Percentiles rank a stretch among this genome's conserved stretches.
These are phyloP conservation scores for Sebastes flavidus DNA, from an alignment of 2,797 vertebrate genomes.

Conservation along the genomic window DNA sequence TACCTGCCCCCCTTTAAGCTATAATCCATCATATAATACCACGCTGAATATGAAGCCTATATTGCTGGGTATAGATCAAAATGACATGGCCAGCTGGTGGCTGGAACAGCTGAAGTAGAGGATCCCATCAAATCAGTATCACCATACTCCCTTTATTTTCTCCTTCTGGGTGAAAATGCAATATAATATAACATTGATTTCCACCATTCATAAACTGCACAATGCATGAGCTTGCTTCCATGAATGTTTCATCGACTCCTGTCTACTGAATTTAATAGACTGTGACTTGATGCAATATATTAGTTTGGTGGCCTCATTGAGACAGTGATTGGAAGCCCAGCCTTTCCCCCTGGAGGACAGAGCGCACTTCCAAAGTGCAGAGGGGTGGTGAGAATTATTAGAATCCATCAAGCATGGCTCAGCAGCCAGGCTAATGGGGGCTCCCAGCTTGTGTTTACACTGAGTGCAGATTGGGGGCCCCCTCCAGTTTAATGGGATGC, in stretches of 20 bases:
- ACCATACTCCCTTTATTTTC: constrained; percentile 7
- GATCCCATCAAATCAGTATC: constrained; percentile 20
- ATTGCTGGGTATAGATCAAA: constrained; percentile 45
- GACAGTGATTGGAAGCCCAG: constrained; percentile 16
- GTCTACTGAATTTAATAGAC: constrained; percentile 48
- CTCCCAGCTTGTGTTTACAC: constrained; percentile 68
- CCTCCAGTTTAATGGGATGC: constrained; percentile 64
- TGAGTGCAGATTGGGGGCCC: constrained; percentile 45
- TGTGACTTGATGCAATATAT: constrained; percentile 50
- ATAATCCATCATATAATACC: constrained; percentile 45
- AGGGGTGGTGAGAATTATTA: constrained; percentile 37
- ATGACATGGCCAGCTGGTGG: constrained; percentile 23
- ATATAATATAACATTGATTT: constrained; percentile 32
- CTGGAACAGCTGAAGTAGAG: constrained; percentile 7
- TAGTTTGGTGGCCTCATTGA: constrained; percentile 28
- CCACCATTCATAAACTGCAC: constrained; percentile 3
- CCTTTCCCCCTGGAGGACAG: not conserved
- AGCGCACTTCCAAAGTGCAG: constrained; percentile 14
- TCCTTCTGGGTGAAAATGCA: constrained; percentile 28
- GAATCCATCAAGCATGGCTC: constrained; percentile 59
- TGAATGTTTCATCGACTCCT: constrained; percentile 45
- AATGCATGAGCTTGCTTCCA: not conserved
- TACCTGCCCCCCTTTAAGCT: constrained; percentile 25
- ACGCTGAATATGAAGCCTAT: constrained; percentile 35
- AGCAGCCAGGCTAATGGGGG: constrained; percentile 57